Base-by-base conservation (phyloP, 2,797 vertebrate genomes). In the Sebastes oblongus region DNA sequence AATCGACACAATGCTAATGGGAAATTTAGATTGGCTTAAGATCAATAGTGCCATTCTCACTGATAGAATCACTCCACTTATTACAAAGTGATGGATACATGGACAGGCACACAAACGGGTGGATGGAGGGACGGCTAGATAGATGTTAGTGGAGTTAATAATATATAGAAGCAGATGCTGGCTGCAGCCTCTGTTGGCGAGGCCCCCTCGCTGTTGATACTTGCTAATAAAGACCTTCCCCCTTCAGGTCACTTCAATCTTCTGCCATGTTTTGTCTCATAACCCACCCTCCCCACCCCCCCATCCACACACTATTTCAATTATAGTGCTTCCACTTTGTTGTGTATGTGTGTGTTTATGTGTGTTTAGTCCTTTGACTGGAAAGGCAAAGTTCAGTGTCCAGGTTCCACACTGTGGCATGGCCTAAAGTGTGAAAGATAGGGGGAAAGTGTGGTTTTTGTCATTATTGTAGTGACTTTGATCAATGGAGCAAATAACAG, bases 401-500 rank as follows among this genome's bases (percentile, higher is more conserved):
- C 27, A 88, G 85, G 81, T 81, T 88, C 78, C 82, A 78, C 66
- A 64, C 20, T 79, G 32, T 39, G 42, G 24, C 22, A 13, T 24
- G 64, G 25, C 27, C n/a, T 50, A 14, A 14, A 67, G 77, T 72
- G 16, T 67, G 69, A 82, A 71, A 78, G 66, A 83, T 81, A 32
- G 61, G 50, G 58, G 34, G 59, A 77, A 82, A 81, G 56, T 56
- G 39, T 77, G 75, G 30, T 87, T 89, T 65, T 86, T 83, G 65
- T 74, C 69, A 78, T 85, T 89, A 88, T 91, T 89, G 82, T 78
- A 83, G 52, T 79, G 86, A 89, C 83, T 92, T 92, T 89, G 82
- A 90, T 91, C 84, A 92, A 66, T 86, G 80, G 59, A 75, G 84
- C 81, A 86, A 85, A 89, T 92, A 91, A 34, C 42, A 94, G 84